Percentiles rank a stretch among this genome's conserved stretches.
phyloP scores from a whole-genome alignment of 2,888 invertebrate species.

The Dyspetes luteomarginatus region DNA sequence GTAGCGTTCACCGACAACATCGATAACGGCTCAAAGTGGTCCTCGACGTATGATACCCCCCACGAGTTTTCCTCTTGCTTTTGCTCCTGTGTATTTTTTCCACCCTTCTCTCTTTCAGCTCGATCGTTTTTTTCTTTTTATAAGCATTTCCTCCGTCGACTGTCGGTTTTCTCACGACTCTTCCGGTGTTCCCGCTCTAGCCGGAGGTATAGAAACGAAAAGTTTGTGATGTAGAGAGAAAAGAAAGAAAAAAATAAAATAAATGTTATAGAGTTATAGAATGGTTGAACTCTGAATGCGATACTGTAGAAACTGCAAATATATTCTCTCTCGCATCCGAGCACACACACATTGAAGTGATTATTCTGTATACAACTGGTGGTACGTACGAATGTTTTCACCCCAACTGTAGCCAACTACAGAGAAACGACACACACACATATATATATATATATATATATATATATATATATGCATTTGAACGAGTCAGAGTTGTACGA shows the following conservation, averaged over 20 bases:
- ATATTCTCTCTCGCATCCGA: conserved; percentile 18
- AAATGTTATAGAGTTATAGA: conserved; percentile 14
- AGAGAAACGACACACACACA: conserved; percentile 22
- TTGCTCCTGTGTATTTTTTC: background rate
- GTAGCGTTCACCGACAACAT: conserved; percentile 7
- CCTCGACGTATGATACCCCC: conserved; percentile 18
- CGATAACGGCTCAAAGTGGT: conserved; percentile 52
- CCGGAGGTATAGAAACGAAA: conserved; percentile 23
- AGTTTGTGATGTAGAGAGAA: conserved; percentile 5
- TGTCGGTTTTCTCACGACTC: conserved; percentile 16
- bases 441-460: no score
- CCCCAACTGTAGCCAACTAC: conserved; percentile 21
- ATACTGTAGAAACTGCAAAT: conserved; percentile 40
- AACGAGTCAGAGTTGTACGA: conserved; percentile 13
- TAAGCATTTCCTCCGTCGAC: conserved; percentile 8
- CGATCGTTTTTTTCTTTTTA: conserved; percentile 12
- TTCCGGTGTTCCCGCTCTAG: background rate
- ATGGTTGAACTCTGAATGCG: conserved; percentile 16
- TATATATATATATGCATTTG: conserved; percentile 39
- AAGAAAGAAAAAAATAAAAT: background rate
- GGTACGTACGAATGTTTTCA: conserved; percentile 10
- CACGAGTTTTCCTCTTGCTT: conserved; percentile 10
- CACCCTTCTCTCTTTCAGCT: background rate
- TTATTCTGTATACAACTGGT: conserved; percentile 21
- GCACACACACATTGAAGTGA: conserved; percentile 14